Conservation (phyloP, 1,140 invertebrate species). For the Hypothenemus hampei region DNA sequence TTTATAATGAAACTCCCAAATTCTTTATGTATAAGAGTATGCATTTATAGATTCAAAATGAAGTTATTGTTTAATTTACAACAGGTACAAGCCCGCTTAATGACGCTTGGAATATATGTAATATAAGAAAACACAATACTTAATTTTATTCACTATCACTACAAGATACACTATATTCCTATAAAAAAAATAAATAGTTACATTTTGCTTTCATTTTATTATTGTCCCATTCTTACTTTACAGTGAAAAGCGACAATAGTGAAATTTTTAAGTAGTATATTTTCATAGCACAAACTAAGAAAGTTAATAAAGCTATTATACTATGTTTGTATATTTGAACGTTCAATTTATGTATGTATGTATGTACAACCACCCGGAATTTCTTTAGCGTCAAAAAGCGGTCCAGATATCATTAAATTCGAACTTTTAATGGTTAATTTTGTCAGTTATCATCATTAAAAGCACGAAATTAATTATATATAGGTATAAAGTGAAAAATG, state of each 20-base stretch:
- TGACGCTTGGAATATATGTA: conserved; percentile 27
- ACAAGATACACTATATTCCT: conserved; percentile 16
- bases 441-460: neutral
- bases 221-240: conserved; percentile 28
- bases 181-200: conserved; percentile 28
- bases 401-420: neutral
- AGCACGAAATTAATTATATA: conserved; percentile 11
- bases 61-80: conserved; percentile 38
- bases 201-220: conserved; percentile 20
- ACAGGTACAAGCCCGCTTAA: conserved; percentile 37
- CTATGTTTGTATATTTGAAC: no score
- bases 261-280: no score
- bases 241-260: conserved; percentile 17
- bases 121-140: conserved; percentile 20
- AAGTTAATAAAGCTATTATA: no score
- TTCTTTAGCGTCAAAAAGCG: no score
- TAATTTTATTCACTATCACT: conserved; percentile 9
- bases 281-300: no score
- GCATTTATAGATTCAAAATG: conserved; percentile 38
- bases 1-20: conserved; percentile 40
- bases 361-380: no score
- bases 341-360: no score
- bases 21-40: conserved; percentile 40
- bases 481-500: conserved; percentile 16
- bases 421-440: neutral